phyloP scores from a whole-genome alignment of 2,113 vertebrate genomes.

The Nymphicus hollandicus region DNA sequence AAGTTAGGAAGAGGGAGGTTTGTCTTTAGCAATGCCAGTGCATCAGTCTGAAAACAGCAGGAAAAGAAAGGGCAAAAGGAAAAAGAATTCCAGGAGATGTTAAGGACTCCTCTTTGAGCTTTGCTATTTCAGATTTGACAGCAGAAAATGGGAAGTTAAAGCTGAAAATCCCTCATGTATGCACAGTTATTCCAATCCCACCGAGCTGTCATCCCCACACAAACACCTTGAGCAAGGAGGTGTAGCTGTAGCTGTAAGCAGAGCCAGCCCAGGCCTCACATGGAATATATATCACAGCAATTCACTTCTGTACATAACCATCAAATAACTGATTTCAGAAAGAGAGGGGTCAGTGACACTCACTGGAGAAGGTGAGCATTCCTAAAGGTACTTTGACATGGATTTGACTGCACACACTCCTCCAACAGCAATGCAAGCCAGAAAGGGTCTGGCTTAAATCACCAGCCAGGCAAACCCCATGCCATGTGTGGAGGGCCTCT shows the following conservation, averaged over 20 bases:
- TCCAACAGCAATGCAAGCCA: accelerated
- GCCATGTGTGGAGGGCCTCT: not conserved
- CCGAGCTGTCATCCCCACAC: not conserved
- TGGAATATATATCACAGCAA: not conserved
- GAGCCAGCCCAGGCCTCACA: not conserved
- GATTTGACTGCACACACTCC: not conserved
- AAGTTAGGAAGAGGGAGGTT: not conserved
- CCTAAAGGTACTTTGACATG: not conserved
- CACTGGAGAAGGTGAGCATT: not conserved
- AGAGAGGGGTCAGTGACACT: not conserved
- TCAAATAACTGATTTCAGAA: not conserved
- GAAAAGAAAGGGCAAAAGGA: not conserved
- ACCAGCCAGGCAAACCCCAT: not conserved
- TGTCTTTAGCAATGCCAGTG: not conserved
- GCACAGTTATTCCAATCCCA: not conserved
- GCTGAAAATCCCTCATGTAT: not conserved
- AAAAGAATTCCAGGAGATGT: not conserved
- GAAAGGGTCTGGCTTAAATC: not conserved
- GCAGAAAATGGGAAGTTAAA: not conserved
- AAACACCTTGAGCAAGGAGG: not conserved
- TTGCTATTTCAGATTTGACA: not conserved
- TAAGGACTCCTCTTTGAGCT: not conserved
- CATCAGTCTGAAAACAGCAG: not conserved
- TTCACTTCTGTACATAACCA: not conserved
- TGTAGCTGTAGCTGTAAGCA: not conserved